phyloP scores from a whole-genome alignment of 2,888 invertebrate genomes.

The Bombyx huttoni region DNA sequence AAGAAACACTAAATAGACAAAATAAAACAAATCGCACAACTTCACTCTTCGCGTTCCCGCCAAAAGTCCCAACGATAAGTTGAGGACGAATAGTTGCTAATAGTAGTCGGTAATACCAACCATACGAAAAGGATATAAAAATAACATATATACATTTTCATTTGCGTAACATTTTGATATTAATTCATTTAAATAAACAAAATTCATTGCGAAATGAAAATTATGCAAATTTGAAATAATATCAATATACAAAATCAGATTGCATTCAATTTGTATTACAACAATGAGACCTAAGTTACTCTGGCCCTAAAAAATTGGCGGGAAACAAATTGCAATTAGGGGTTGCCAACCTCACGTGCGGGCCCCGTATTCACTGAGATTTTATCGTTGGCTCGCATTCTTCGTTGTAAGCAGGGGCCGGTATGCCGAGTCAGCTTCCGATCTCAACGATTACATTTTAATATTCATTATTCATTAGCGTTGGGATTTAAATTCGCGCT shows the following conservation, averaged over 20 bases:
- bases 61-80: no score
- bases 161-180: no score
- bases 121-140: no score
- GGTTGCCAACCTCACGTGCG: constrained; percentile 31
- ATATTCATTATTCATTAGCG: constrained; percentile 59
- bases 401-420: constrained; percentile 5
- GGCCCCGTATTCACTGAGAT: constrained; percentile 32
- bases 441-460: constrained; percentile 46
- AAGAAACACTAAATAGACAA: no score
- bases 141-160: no score
- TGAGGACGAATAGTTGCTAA: no score
- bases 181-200: neutral
- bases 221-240: neutral
- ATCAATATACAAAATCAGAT: neutral
- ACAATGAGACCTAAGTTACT: neutral
- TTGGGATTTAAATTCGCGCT: neutral
- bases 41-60: no score
- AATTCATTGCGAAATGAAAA: neutral
- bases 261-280: neutral
- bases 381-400: neutral
- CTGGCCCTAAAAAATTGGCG: constrained; percentile 21
- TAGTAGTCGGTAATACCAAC: no score
- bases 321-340: constrained; percentile 26
- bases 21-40: no score
- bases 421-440: constrained; percentile 29